Evolutionary conservation across 2,113 vertebrate genomes (phyloP), one percentile per base, ranked within the genome.

Genomic region (Microcebus jonahi): DNA sequence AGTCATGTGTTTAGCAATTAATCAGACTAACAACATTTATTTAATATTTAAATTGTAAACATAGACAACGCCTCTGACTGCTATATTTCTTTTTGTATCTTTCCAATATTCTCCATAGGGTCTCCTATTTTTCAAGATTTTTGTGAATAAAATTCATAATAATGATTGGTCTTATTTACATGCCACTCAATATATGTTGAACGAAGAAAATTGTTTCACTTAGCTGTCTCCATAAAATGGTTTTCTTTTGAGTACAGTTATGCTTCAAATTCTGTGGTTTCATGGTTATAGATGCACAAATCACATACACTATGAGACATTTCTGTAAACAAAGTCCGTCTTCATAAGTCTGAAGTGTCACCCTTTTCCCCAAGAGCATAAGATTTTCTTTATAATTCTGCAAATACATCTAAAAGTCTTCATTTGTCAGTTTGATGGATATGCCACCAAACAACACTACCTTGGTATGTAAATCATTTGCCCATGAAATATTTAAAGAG

Each of bases 401-500:
- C 55, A 96, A 39, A 82, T 91, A 61, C 42, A 36, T 83, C 57
- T 92, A 63, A 87, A 96, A 91, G 42, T 83, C 48, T 94, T 94
- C 90, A 91, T 97, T 95, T 94, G 68, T 90, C 68, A 91, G 9
- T 91, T 93, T 88, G 73, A 82, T 88, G 21, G 70, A 73, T 91
- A 45, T 73, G 53, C 42, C 71, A 68, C 77, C n/a, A 83, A 92
- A 91, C 79, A 93, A 68, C 29, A 83, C 23, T 94, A 48, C 34
- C 17, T 91, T 88, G 75, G 57, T 42, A 55, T 87, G 9, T 92
- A 89, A 77, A 96, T 94, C 85, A 91, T 83, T 96, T 91, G 23
- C 55, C 63, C 50, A 55, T 80, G 88, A 87, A 93, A 93, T 89
- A 73, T 96, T 94, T 75, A 90, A 96, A 95, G 84, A 95, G 45